These are phyloP conservation scores for Hestina assimilis DNA, from an alignment of 1,140 invertebrate species.

Conservation along the genomic window DNA sequence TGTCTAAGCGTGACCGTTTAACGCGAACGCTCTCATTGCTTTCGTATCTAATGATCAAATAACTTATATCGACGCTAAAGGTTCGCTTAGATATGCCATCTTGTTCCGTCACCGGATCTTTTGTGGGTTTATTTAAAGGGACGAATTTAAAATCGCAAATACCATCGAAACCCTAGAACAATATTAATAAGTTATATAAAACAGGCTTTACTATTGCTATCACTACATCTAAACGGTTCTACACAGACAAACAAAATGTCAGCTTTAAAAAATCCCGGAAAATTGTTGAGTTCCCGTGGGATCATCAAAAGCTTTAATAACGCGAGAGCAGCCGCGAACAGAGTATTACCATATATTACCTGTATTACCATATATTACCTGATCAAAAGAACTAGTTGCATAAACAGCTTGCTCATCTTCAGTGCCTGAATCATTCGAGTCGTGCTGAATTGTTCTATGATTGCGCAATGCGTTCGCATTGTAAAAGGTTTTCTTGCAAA, in stretches of 20 bases:
- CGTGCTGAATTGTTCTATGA: slow-evolving; percentile 56
- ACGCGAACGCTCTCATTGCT: slow-evolving; percentile 33
- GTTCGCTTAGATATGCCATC: slow-evolving; percentile 44
- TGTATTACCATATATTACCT: slow-evolving; percentile 14
- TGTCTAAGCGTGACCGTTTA: slow-evolving; percentile 42
- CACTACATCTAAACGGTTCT: too few relatives aligned
- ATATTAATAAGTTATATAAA: neutral
- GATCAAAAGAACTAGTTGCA: slow-evolving; percentile 18
- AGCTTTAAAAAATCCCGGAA: too few relatives aligned
- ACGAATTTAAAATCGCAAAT: slow-evolving; percentile 55
- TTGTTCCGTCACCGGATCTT: slow-evolving; percentile 19
- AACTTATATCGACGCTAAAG: slow-evolving; percentile 47
- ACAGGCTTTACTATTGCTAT: too few relatives aligned
- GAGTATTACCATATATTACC: too few relatives aligned
- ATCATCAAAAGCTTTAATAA: too few relatives aligned
- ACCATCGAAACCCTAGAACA: slow-evolving; percentile 40
- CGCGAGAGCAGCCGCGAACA: too few relatives aligned
- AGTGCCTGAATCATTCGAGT: slow-evolving; percentile 30
- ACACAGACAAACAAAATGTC: too few relatives aligned
- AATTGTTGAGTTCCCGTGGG: too few relatives aligned
- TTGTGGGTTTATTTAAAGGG: slow-evolving; percentile 30
- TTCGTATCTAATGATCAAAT: slow-evolving; percentile 53
- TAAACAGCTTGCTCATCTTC: slow-evolving; percentile 32
- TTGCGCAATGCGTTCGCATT: slow-evolving; percentile 56
- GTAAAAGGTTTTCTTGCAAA: slow-evolving; percentile 63